phyloP scores from a whole-genome alignment of 2,113 vertebrate species.

The Pelmatolapia mariae region DNA sequence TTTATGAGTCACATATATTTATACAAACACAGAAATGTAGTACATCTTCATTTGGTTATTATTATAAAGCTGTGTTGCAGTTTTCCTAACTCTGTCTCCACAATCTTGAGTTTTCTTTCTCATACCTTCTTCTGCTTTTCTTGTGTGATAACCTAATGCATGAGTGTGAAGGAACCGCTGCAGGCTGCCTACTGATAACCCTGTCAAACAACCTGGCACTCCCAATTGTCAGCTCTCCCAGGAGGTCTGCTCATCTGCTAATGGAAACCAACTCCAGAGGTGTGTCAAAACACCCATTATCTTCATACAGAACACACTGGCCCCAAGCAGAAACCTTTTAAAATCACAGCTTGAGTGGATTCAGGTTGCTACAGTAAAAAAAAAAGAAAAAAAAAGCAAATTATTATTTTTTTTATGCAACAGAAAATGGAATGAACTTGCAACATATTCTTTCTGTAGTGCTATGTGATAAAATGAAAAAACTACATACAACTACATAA shows the following conservation, averaged over 20 bases:
- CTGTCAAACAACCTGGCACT: conserved; percentile 39
- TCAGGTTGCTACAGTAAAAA: background rate
- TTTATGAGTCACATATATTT: background rate
- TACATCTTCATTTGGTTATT: background rate
- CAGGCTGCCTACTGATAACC: conserved; percentile 52
- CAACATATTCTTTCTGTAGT: background rate
- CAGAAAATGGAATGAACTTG: background rate
- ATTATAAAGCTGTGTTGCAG: background rate
- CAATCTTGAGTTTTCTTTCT: background rate
- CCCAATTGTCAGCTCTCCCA: conserved; percentile 26
- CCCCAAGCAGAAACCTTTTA: background rate
- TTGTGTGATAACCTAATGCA: conserved; percentile 46
- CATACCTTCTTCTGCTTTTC: conserved; percentile 39
- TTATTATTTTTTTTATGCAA: background rate
- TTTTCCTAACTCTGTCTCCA: background rate
- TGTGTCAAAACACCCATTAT: conserved; percentile 41
- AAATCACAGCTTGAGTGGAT: background rate
- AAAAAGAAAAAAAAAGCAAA: background rate
- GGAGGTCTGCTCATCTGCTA: conserved; percentile 43
- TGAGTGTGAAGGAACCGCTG: conserved; percentile 3
- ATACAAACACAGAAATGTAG: background rate
- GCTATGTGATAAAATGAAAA: conserved; percentile 4
- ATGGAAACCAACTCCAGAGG: conserved; percentile 39
- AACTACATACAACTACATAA: background rate
- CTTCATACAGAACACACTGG: background rate